Percentiles rank a stretch among this genome's conserved stretches.
Evolutionary conservation across 2,797 vertebrate species (phyloP).

Genomic region (Poeciliopsis presidionis): DNA sequence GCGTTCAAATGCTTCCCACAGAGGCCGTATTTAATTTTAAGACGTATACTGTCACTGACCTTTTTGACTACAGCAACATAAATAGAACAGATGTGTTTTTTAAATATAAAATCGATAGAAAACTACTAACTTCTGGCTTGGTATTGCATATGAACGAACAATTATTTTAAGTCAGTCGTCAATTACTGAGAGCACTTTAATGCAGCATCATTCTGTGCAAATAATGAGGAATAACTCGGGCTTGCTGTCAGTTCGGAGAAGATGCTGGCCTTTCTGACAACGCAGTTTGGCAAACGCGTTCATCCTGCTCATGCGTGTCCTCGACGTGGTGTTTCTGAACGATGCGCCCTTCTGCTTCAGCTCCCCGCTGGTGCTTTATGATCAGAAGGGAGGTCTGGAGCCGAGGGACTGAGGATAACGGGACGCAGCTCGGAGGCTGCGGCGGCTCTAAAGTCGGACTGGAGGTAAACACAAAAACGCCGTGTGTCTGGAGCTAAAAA

Average conservation of each 20-base stretch:
- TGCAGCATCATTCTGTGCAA: constrained; percentile 39
- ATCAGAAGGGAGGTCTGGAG: constrained; percentile 29
- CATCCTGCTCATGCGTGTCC: neutral
- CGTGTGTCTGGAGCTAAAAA: constrained; percentile 7
- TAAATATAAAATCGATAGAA: neutral
- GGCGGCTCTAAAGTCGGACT: constrained; percentile 27
- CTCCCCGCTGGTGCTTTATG: constrained; percentile 22
- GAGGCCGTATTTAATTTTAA: neutral
- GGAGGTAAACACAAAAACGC: constrained; percentile 46
- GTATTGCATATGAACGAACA: too few species aligned
- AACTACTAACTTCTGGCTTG: neutral
- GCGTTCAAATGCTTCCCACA: constrained; percentile 34
- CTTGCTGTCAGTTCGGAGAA: constrained; percentile 33
- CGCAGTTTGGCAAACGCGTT: neutral
- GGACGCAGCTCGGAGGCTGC: constrained; percentile 25
- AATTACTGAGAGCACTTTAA: constrained; percentile 13
- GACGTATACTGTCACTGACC: neutral
- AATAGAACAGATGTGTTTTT: neutral
- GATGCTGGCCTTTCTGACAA: constrained; percentile 26
- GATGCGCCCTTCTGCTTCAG: constrained; percentile 28
- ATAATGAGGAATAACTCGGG: constrained; percentile 31
- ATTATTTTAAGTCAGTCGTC: neutral
- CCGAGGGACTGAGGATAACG: constrained; percentile 42
- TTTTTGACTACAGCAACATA: neutral
- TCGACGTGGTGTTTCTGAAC: neutral